Conservation (phyloP, 1,140 invertebrate species). For the Drosophila punjabiensis region DNA sequence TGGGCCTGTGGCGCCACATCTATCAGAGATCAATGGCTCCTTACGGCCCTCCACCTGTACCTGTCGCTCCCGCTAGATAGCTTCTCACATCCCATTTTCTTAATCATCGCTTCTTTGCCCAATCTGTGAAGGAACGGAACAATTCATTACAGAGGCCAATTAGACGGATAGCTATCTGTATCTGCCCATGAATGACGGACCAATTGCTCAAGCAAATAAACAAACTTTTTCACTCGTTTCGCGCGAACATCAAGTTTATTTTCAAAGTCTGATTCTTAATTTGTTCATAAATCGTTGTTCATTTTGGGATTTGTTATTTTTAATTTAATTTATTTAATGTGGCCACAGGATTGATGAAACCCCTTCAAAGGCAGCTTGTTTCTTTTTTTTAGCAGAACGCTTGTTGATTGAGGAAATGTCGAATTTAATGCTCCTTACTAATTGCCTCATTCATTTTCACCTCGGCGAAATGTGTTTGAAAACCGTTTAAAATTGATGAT, state of each 20-base stretch:
- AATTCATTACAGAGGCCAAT: slow-evolving; percentile 70
- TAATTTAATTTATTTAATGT: slow-evolving; percentile 76
- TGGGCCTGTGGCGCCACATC: slow-evolving; percentile 66
- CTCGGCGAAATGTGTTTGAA: slow-evolving; percentile 62
- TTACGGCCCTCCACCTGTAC: slow-evolving; percentile 18
- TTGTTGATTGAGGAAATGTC: slow-evolving; percentile 76
- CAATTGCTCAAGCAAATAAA: slow-evolving; percentile 83
- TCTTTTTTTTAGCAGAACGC: slow-evolving; percentile 5
- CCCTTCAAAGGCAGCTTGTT: slow-evolving; percentile 50
- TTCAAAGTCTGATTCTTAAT: slow-evolving; percentile 70
- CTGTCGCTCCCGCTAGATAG: slow-evolving; percentile 7
- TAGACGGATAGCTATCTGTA: slow-evolving; percentile 66
- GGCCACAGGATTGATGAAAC: slow-evolving; percentile 70
- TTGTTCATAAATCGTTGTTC: slow-evolving; percentile 80
- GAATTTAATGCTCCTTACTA: slow-evolving; percentile 66
- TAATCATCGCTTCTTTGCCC: slow-evolving; percentile 2
- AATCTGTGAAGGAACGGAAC: slow-evolving; percentile 48
- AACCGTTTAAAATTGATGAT: slow-evolving; percentile 74
- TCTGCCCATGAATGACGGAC: slow-evolving; percentile 66
- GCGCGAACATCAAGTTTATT: slow-evolving; percentile 56
- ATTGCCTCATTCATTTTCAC: slow-evolving; percentile 56
- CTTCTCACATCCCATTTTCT: slow-evolving; percentile 1
- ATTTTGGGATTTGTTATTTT: slow-evolving; percentile 70
- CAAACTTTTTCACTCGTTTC: slow-evolving; percentile 55
- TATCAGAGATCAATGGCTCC: slow-evolving; percentile 50